phyloP scores from a whole-genome alignment of 2,797 vertebrate species.

The Hippopotamyrus pictus region DNA sequence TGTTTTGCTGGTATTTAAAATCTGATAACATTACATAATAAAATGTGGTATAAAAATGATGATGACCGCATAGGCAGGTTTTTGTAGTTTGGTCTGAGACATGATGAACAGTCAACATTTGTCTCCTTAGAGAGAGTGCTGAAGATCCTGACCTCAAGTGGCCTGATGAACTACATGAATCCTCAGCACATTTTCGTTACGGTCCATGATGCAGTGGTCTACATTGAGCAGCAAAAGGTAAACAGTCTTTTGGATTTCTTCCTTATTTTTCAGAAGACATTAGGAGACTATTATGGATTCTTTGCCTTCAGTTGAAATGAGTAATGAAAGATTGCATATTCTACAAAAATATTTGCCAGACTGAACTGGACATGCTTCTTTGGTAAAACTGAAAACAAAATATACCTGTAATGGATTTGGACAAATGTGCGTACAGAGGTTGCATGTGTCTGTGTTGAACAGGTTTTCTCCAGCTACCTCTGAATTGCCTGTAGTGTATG shows the following conservation, averaged over 20 bases:
- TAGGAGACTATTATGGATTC: background rate
- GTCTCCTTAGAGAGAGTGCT: slow-evolving; percentile 65
- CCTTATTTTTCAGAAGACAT: no score
- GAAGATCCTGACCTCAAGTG: slow-evolving; percentile 74
- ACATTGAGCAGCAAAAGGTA: slow-evolving; percentile 73
- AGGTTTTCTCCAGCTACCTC: background rate
- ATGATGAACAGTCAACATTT: background rate
- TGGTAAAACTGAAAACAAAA: background rate
- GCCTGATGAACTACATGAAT: slow-evolving; percentile 73
- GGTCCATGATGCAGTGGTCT: slow-evolving; percentile 76
- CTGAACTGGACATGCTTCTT: background rate
- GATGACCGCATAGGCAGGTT: background rate
- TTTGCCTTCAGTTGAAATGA: background rate
- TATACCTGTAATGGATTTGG: background rate
- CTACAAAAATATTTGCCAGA: background rate
- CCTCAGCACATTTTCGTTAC: slow-evolving; percentile 84
- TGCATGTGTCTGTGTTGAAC: background rate
- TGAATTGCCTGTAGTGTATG: background rate
- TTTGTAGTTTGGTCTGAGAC: background rate
- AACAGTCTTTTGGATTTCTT: background rate
- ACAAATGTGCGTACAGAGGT: background rate
- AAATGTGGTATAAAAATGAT: background rate
- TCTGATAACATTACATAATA: background rate
- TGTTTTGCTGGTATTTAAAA: background rate
- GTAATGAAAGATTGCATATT: background rate